A percentile compares a stretch with the other conserved stretches of the same genome.
Conservation (phyloP, 2,113 vertebrate species). For the Abramis brama region DNA sequence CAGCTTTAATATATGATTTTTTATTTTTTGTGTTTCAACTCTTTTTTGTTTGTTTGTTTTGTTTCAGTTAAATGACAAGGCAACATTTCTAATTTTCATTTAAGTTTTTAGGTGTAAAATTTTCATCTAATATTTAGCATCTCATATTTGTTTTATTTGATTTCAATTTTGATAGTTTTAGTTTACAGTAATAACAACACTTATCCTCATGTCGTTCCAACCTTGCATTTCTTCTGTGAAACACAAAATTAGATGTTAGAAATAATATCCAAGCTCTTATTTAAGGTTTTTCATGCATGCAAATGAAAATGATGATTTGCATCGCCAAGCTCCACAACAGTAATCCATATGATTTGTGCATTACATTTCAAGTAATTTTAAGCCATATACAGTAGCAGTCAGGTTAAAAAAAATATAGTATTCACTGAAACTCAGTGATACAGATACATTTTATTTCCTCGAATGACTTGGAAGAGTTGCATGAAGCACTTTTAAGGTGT, state of each 20-base stretch:
- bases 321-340: not conserved
- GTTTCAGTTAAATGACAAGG: not conserved
- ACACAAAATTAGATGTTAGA: not conserved
- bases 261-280: not conserved
- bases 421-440: no score
- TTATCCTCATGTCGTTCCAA: not conserved
- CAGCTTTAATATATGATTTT: not conserved
- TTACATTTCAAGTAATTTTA: not conserved
- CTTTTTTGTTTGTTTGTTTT: not conserved
- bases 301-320: not conserved
- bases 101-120: no score
- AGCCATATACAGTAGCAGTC: not conserved
- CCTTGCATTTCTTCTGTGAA: not conserved
- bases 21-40: not conserved
- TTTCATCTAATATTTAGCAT: no score
- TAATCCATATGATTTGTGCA: not conserved
- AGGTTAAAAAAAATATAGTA: not conserved
- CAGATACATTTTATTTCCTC: no score
- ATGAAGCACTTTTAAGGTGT: not conserved
- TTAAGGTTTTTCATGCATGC: not conserved
- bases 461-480: no score
- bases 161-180: not conserved
- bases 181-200: not conserved
- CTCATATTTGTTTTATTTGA: no score
- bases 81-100: not conserved